Evolutionary conservation across 2,797 vertebrate species (phyloP).

Genomic region (Sebastes nivosus): DNA sequence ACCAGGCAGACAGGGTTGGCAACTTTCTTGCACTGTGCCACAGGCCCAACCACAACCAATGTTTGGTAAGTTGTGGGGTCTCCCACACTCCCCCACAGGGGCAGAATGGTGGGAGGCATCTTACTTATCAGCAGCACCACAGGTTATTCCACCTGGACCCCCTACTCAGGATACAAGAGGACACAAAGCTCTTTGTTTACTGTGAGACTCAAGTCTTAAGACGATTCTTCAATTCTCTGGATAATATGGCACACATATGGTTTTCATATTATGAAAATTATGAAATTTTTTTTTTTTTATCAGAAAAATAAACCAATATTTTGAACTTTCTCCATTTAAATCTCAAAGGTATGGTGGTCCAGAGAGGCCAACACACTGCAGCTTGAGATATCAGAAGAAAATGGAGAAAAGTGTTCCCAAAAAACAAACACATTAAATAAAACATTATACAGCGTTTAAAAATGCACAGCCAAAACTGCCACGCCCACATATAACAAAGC

Average conservation of each 20-base stretch:
- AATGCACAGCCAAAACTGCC: background rate
- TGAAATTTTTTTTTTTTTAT: background rate
- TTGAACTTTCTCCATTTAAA: background rate
- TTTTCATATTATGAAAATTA: background rate
- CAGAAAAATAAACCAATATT: background rate
- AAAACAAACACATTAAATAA: background rate
- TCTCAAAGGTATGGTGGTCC: background rate
- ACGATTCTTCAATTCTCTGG: background rate
- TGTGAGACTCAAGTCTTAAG: background rate
- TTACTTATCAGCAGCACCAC: slow-evolving; percentile 19
- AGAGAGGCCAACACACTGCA: background rate
- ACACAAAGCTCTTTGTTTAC: background rate
- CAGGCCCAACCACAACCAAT: background rate
- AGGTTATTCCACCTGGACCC: slow-evolving; percentile 6
- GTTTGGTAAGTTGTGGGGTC: background rate
- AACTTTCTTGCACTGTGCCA: background rate
- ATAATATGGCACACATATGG: background rate
- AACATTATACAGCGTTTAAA: background rate
- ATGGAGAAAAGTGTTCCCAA: background rate
- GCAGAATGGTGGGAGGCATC: slow-evolving; percentile 12
- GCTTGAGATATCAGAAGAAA: background rate
- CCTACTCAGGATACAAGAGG: background rate
- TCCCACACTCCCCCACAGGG: background rate
- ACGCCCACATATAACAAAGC: too few species aligned
- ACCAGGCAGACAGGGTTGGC: background rate